A percentile compares a stretch with the other conserved stretches of the same genome.
Evolutionary conservation across 64 coral and sea anemone species (phyloP).

Genomic region (Anthopleura sola): DNA sequence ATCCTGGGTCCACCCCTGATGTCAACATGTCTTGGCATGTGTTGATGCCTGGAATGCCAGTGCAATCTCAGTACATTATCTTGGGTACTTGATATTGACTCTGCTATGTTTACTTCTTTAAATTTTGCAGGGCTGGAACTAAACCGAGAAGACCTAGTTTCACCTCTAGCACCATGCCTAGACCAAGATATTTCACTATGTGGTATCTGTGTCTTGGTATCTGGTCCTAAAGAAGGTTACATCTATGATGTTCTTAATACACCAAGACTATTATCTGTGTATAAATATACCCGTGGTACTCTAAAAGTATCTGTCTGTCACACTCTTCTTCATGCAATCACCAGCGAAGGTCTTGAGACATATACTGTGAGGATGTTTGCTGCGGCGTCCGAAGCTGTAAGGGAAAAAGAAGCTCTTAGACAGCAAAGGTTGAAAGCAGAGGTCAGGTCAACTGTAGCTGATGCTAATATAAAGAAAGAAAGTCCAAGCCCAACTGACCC

Average conservation of each 20-base stretch:
- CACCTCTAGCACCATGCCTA: slow-evolving; percentile 20
- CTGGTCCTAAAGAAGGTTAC: slow-evolving; percentile 83
- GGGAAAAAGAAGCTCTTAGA: slow-evolving; percentile 1
- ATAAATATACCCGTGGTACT: slow-evolving; percentile 77
- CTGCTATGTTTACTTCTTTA: neutral
- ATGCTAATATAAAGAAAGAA: neutral
- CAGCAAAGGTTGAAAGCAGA: neutral
- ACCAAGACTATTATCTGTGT: slow-evolving; percentile 56
- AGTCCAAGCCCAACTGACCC: neutral
- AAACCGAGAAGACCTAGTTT: neutral
- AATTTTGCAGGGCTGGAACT: neutral
- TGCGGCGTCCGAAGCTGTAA: slow-evolving; percentile 67
- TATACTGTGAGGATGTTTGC: slow-evolving; percentile 93
- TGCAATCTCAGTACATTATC: too few relatives aligned
- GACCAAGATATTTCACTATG: slow-evolving; percentile 43
- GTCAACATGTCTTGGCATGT: too few relatives aligned
- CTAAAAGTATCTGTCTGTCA: slow-evolving; percentile 53
- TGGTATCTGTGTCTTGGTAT: slow-evolving; percentile 76
- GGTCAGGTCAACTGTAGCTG: neutral
- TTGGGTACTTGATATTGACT: too few relatives aligned
- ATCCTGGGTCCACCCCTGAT: too few relatives aligned
- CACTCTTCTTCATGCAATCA: slow-evolving; percentile 84
- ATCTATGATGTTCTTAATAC: slow-evolving; percentile 65
- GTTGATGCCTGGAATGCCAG: too few relatives aligned
- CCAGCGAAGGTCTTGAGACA: slow-evolving; percentile 70